These are phyloP conservation scores for Neuroscelio doddi DNA, from an alignment of 2,888 invertebrate genomes.

Conservation along the genomic window DNA sequence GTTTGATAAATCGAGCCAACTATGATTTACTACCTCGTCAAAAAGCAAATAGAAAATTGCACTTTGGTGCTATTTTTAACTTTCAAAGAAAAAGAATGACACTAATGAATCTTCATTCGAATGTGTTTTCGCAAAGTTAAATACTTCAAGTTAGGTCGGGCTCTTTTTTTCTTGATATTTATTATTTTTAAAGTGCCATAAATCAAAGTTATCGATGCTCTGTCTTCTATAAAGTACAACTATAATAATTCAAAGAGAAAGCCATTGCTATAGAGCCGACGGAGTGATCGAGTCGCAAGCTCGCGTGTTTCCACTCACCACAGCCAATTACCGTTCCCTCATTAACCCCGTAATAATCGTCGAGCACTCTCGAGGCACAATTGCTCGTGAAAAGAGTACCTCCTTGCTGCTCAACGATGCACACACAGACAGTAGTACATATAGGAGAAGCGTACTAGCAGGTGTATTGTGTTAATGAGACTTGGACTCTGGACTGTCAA, in stretches of 20 bases:
- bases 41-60: background rate
- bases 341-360: constrained; percentile 65
- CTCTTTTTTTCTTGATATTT: background rate
- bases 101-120: background rate
- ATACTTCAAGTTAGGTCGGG: background rate
- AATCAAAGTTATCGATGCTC: constrained; percentile 31
- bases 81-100: background rate
- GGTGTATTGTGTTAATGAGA: constrained; percentile 37
- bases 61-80: background rate
- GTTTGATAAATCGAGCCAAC: no score
- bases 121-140: background rate
- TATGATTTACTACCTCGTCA: no score
- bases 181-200: constrained; percentile 7
- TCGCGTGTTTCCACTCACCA: constrained; percentile 53
- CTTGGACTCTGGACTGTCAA: constrained; percentile 33
- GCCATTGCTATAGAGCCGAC: no score
- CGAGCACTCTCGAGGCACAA: constrained; percentile 47
- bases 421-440: constrained; percentile 9
- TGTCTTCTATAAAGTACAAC: background rate
- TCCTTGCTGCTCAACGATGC: constrained; percentile 29
- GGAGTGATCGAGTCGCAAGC: constrained; percentile 33
- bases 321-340: constrained; percentile 68
- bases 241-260: constrained; percentile 12
- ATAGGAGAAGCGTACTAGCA: constrained; percentile 26
- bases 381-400: constrained; percentile 52